These are phyloP conservation scores for Sebastes iracundus DNA, from an alignment of 2,797 vertebrate genomes.

Conservation along the genomic window DNA sequence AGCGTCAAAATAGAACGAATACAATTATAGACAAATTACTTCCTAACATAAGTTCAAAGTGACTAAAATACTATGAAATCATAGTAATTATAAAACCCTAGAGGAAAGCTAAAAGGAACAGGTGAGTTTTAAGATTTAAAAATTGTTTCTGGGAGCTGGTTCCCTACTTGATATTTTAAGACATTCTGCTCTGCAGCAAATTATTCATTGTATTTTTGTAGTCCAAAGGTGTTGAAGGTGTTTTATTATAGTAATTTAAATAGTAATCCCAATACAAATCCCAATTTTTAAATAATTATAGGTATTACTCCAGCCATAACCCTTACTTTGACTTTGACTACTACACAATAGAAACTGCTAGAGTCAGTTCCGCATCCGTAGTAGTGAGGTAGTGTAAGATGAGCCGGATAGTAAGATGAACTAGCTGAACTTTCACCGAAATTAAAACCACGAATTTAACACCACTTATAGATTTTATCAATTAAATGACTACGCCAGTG, in stretches of 20 bases:
- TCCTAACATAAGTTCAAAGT: too few species aligned
- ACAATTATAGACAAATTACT: too few species aligned
- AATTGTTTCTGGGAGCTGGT: too few species aligned
- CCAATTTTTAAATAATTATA: not conserved
- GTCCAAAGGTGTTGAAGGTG: too few species aligned
- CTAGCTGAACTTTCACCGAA: constrained; percentile 31
- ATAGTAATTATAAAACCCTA: too few species aligned
- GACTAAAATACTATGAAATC: too few species aligned
- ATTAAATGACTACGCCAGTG: not conserved
- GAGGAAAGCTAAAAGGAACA: too few species aligned
- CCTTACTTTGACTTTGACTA: not conserved
- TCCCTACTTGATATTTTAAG: fast-evolving
- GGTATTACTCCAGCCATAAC: not conserved
- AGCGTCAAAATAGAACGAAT: too few species aligned
- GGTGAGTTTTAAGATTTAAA: too few species aligned
- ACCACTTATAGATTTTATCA: constrained; percentile 27
- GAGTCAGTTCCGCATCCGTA: not conserved
- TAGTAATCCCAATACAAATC: not conserved
- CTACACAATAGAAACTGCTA: not conserved
- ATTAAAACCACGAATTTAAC: constrained; percentile 31
- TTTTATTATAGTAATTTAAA: not conserved
- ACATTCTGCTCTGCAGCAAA: not conserved
- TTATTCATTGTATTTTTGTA: not conserved
- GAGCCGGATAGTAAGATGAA: constrained; percentile 26
- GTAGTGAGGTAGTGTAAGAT: constrained; percentile 13